These are phyloP conservation scores for Cavia aperea DNA, from an alignment of 2,113 vertebrate species.

Conservation along the genomic window DNA sequence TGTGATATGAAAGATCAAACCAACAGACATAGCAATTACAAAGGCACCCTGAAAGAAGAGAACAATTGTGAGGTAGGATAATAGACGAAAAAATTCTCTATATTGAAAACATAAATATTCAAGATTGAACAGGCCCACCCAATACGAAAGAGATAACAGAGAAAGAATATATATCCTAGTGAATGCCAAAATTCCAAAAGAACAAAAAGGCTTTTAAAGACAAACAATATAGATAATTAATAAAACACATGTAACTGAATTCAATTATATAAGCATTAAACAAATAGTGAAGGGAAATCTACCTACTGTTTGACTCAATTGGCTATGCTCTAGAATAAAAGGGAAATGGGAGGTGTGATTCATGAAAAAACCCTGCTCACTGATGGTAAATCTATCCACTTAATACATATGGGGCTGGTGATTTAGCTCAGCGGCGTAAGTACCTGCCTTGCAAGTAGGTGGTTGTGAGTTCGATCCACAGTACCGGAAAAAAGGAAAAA, in stretches of 20 bases:
- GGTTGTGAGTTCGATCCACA: too few species aligned
- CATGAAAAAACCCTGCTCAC: not conserved
- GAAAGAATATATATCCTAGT: not conserved
- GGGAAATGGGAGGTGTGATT: not conserved
- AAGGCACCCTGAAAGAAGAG: not conserved
- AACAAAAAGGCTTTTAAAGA: not conserved
- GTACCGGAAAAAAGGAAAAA: too few species aligned
- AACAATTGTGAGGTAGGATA: not conserved
- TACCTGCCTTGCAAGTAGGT: too few species aligned
- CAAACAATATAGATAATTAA: not conserved
- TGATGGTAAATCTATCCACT: not conserved
- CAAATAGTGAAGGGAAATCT: not conserved
- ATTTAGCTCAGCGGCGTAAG: too few species aligned
- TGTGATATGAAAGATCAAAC: not conserved
- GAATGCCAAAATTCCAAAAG: conserved; percentile 30
- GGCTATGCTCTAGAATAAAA: not conserved
- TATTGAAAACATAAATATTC: conserved; percentile 9
- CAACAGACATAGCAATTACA: not conserved
- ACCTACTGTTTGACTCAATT: not conserved
- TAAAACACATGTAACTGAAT: conserved; percentile 22
- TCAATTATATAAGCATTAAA: not conserved
- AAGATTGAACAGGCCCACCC: not conserved
- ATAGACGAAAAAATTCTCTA: not conserved
- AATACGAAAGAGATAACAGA: not conserved
- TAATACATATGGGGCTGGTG: too few species aligned